These are phyloP conservation scores for Styela plicata DNA, from an alignment of 23 tunicate species.

Conservation along the genomic window DNA sequence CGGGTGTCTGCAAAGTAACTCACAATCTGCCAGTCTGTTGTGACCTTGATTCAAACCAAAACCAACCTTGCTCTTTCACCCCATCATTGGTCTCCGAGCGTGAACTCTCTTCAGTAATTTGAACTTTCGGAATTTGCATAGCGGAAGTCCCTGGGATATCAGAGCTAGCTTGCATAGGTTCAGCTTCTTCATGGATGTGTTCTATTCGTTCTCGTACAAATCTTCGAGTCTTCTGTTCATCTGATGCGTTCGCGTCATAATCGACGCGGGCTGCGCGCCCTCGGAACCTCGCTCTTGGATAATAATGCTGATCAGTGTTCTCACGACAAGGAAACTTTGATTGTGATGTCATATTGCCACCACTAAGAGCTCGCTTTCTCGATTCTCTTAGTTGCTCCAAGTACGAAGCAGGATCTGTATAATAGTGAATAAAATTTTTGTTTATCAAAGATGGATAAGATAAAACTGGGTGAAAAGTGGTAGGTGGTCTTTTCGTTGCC, in stretches of 20 bases:
- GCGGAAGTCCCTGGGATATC: neutral
- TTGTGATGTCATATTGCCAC: neutral
- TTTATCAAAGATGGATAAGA: too few species aligned
- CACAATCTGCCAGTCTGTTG: too few species aligned
- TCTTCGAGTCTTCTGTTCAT: neutral
- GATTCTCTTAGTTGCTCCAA: constrained; percentile 26
- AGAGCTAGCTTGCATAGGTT: neutral
- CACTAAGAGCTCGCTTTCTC: neutral
- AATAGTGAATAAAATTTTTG: too few species aligned
- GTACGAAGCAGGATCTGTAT: constrained; percentile 25
- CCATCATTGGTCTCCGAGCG: too few species aligned
- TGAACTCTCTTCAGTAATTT: too few species aligned
- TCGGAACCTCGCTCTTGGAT: neutral
- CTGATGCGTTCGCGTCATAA: neutral
- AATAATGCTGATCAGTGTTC: neutral
- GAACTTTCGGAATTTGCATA: neutral
- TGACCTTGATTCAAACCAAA: too few species aligned
- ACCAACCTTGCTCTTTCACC: too few species aligned
- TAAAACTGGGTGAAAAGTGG: too few species aligned
- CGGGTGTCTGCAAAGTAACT: too few species aligned
- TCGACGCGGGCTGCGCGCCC: neutral
- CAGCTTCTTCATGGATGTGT: too few species aligned
- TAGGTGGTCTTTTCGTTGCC: too few species aligned
- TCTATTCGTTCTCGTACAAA: neutral
- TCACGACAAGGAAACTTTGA: constrained; percentile 10